Percentiles rank a stretch among this genome's conserved stretches.
These are phyloP conservation scores for Eupithecia vulgata DNA, from an alignment of 2,888 invertebrate species.

Conservation along the genomic window DNA sequence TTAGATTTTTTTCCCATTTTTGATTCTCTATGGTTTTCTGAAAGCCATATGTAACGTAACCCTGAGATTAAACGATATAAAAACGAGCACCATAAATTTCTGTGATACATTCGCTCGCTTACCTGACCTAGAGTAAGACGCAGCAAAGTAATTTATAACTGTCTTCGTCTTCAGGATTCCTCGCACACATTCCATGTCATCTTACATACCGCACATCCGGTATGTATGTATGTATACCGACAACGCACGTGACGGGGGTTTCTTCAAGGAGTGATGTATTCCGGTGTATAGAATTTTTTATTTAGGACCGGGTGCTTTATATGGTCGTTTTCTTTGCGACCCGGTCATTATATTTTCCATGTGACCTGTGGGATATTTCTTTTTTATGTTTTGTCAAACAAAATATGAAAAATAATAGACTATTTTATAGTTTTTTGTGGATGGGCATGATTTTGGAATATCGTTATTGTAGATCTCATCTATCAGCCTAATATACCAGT, in stretches of 20 bases:
- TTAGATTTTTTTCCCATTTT: neutral
- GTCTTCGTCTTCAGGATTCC: neutral
- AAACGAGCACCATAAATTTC: neutral
- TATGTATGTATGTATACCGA: neutral
- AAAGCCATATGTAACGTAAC: neutral
- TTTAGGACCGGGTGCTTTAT: neutral
- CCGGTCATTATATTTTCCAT: neutral
- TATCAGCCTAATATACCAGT: no score
- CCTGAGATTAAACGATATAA: neutral
- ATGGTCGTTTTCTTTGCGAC: conserved; percentile 1
- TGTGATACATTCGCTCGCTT: neutral
- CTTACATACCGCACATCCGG: neutral
- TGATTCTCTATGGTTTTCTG: neutral
- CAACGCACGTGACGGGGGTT: conserved; percentile 12
- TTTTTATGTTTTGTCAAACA: neutral
- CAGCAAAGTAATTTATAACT: conserved; percentile 12
- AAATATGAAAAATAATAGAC: neutral
- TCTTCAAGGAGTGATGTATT: conserved; percentile 4
- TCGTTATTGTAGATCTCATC: no score
- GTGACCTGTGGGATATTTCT: neutral
- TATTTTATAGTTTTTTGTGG: neutral
- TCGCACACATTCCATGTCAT: conserved; percentile 12
- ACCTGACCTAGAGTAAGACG: conserved; percentile 9
- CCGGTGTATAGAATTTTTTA: neutral
- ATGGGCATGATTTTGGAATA: neutral